phyloP scores from a whole-genome alignment of 2,113 vertebrate species.

The Taurulus bubalis region DNA sequence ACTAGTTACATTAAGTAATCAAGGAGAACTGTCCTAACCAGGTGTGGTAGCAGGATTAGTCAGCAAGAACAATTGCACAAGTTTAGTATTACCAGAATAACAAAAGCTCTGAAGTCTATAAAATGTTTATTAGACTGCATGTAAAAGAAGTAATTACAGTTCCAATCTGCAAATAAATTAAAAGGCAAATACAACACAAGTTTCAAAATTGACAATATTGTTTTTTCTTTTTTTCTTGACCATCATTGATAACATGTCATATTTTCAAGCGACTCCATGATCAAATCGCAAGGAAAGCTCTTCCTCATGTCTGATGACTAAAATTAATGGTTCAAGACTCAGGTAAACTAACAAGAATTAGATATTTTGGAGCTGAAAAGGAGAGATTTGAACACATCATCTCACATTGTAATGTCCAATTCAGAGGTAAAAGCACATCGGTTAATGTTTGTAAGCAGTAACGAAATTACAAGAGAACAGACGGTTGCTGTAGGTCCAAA shows the following conservation, averaged over 20 bases:
- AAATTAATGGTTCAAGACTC: neutral
- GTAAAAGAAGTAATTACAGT: slow-evolving; percentile 64
- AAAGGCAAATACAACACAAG: slow-evolving; percentile 67
- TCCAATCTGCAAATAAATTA: slow-evolving; percentile 77
- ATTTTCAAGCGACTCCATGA: slow-evolving; percentile 30
- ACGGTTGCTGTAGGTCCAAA: slow-evolving; percentile 70
- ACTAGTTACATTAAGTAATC: neutral
- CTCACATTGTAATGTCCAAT: slow-evolving; percentile 12
- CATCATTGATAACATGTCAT: slow-evolving; percentile 14
- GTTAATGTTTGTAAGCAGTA: slow-evolving; percentile 42
- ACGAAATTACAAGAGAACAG: slow-evolving; percentile 51
- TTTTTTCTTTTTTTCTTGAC: slow-evolving; percentile 12
- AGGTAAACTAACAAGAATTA: slow-evolving; percentile 11
- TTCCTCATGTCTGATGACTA: slow-evolving; percentile 5
- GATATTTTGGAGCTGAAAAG: neutral
- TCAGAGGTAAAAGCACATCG: slow-evolving; percentile 54
- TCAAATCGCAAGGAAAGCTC: neutral
- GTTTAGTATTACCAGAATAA: neutral
- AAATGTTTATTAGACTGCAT: slow-evolving; percentile 76
- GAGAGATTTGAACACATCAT: neutral
- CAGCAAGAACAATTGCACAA: neutral
- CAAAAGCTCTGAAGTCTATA: slow-evolving; percentile 37
- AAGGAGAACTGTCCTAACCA: neutral
- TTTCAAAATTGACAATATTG: slow-evolving; percentile 59
- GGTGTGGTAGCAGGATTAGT: neutral